Evolutionary conservation across 1,140 invertebrate genomes (phyloP), one percentile per base, ranked within the genome.

Genomic region (Bombus superbus): DNA sequence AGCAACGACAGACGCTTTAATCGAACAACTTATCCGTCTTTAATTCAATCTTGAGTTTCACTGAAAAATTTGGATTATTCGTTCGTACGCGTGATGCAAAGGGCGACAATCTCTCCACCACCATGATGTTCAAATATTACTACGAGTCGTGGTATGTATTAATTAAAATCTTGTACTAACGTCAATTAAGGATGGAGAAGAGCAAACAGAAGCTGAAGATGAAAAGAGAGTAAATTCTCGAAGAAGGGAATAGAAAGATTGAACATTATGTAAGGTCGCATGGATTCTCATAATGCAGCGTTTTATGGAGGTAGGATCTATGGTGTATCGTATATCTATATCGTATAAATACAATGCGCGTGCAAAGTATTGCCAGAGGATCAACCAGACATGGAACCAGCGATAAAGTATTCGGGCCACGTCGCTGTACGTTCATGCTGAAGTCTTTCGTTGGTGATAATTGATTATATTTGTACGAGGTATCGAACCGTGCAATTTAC

Each of bases 331-430:
- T 25, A 35, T 76, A 76, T 18, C 15, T 53, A 18, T 53, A 6
- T 76, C 44, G 22, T 25, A 53, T 59, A 76, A 59, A 59, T 57
- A 76, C 35, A 32, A 35, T 35, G 13, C 13, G 3, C 6, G 32
- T 44, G 32, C 47, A 69, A 79, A 13, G 32, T 47, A 47, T 79
- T 66, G 32, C n/a, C 40, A 25, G 22, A 75, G 42, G 71, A 44
- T 47, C 71, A 32, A n/a, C 25, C 69, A 42, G 69, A 8, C 42
- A 73, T 47, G 42, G 71, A 73, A 73, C 42, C 42, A 32, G 11
- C 71, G 71, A 73, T 47, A 73, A 76, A 76, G 35, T 35, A 53
- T 74, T 74, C 22, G 38, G 35, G 15, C 64, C 32, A 11, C 64
- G 64, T 71, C 5, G 42, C n/a, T 44, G 28, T 72, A 42, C 13